phyloP scores from a whole-genome alignment of 1,140 invertebrate genomes.

The Apolygus lucorum region DNA sequence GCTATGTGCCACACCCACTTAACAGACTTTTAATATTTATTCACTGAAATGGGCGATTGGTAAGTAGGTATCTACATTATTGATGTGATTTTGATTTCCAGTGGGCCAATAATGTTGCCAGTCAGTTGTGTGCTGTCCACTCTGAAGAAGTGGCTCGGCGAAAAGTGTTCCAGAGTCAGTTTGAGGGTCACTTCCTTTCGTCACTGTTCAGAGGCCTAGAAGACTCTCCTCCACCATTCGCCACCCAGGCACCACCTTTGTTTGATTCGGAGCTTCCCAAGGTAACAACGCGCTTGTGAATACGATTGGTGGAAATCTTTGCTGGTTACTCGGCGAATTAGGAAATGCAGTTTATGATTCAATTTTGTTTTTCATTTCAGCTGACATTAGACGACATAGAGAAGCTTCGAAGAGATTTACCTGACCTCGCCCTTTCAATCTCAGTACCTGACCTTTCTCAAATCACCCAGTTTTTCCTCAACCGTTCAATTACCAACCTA shows the following conservation, averaged over 20 bases:
- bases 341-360: not conserved
- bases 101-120: constrained; percentile 69
- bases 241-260: constrained; percentile 60
- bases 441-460: constrained; percentile 53
- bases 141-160: constrained; percentile 62
- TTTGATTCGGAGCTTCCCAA: constrained; percentile 68
- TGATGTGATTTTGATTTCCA: too few relatives aligned
- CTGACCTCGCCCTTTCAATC: constrained; percentile 49
- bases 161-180: constrained; percentile 60
- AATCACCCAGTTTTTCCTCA: constrained; percentile 62
- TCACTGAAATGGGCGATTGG: too few relatives aligned
- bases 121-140: constrained; percentile 62
- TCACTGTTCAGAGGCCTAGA: constrained; percentile 79
- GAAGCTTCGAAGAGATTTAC: constrained; percentile 51
- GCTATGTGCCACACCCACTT: too few relatives aligned
- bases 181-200: constrained; percentile 79
- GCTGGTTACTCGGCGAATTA: not conserved
- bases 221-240: constrained; percentile 75
- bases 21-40: too few relatives aligned
- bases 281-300: constrained; percentile 41
- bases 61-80: too few relatives aligned
- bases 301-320: not conserved
- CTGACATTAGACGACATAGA: constrained; percentile 57
- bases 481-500: constrained; percentile 35
- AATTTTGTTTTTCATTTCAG: too few relatives aligned